Conservation (phyloP, 2,113 vertebrate species). For the Plestiodon gilberti region DNA sequence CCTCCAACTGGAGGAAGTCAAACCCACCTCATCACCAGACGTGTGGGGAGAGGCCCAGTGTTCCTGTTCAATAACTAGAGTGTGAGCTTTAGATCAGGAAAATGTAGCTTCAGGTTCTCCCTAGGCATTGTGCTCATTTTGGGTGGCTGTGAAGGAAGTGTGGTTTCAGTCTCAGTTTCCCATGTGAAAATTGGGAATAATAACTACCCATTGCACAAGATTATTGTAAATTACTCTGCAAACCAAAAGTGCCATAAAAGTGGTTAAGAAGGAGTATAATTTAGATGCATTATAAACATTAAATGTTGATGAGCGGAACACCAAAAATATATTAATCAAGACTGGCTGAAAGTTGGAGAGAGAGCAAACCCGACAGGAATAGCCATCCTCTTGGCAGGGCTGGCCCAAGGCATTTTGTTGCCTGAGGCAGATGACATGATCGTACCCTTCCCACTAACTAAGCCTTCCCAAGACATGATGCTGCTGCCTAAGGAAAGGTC, state of each 20-base stretch:
- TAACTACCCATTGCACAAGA: background rate
- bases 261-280: background rate
- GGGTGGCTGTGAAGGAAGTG: background rate
- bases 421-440: too few relatives aligned
- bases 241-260: background rate
- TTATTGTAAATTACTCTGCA: background rate
- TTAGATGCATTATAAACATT: background rate
- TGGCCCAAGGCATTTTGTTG: too few relatives aligned
- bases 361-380: background rate
- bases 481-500: too few relatives aligned
- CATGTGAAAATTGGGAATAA: background rate
- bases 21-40: too few relatives aligned
- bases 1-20: too few relatives aligned
- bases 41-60: too few relatives aligned
- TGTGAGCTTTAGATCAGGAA: background rate
- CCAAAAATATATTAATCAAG: background rate
- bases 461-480: too few relatives aligned
- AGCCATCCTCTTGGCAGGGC: accelerated
- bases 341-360: too few relatives aligned
- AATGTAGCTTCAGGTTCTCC: background rate
- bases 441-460: too few relatives aligned
- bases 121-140: background rate
- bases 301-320: background rate
- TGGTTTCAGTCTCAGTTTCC: background rate
- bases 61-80: background rate